Evolutionary conservation across 2,888 invertebrate genomes (phyloP).

Genomic region (Habrosyne pyritoides): DNA sequence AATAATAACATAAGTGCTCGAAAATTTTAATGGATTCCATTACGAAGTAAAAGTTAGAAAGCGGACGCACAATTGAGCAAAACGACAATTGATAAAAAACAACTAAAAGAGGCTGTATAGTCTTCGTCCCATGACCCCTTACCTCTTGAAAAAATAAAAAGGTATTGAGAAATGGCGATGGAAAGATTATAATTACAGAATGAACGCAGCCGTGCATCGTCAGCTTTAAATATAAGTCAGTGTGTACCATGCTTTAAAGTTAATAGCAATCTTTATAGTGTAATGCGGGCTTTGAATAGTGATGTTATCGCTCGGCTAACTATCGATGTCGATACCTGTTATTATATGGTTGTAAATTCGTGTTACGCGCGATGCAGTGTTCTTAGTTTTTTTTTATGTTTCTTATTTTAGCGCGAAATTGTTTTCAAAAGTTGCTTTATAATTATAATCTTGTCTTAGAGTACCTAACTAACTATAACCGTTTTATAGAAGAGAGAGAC

Average conservation of each 20-base stretch:
- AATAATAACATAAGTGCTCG: slow-evolving; percentile 47
- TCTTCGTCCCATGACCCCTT: slow-evolving; percentile 63
- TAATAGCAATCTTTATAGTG: slow-evolving; percentile 82
- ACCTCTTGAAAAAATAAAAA: slow-evolving; percentile 55
- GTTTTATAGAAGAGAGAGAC: too few species aligned
- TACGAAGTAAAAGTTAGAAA: slow-evolving; percentile 73
- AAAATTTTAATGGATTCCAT: slow-evolving; percentile 52
- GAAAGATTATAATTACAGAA: slow-evolving; percentile 72
- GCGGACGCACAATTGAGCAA: slow-evolving; percentile 46
- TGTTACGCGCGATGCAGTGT: slow-evolving; percentile 41
- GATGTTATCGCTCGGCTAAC: slow-evolving; percentile 59
- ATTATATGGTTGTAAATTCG: slow-evolving; percentile 51
- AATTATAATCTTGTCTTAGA: not conserved
- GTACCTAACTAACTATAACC: not conserved
- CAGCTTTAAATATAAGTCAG: slow-evolving; percentile 69
- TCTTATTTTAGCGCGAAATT: slow-evolving; percentile 10
- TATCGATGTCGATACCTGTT: slow-evolving; percentile 67
- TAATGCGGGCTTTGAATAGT: slow-evolving; percentile 66
- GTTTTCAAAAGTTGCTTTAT: not conserved
- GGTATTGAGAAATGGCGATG: slow-evolving; percentile 63
- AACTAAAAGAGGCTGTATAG: slow-evolving; percentile 30
- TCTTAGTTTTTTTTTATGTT: too few species aligned
- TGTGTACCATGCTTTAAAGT: slow-evolving; percentile 69
- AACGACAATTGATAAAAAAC: slow-evolving; percentile 67
- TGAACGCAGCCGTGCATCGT: slow-evolving; percentile 63